Conservation (phyloP, 2,113 vertebrate species). For the Miniopterus natalensis region DNA sequence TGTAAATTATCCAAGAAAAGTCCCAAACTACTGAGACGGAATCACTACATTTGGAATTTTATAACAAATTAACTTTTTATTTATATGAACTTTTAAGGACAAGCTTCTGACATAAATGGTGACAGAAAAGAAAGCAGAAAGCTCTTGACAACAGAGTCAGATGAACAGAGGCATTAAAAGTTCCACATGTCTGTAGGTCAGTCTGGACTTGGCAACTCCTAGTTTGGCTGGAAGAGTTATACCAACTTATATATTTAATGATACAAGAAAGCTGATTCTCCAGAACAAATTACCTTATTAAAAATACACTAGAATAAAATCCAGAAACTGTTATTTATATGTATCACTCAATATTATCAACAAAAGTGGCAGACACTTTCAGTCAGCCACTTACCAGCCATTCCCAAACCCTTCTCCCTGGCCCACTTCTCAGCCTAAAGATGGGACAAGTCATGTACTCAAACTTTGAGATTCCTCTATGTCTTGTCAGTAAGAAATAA, state of each 20-base stretch:
- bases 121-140: not conserved
- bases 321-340: not conserved
- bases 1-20: slow-evolving; percentile 16
- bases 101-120: not conserved
- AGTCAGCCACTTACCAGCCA: not conserved
- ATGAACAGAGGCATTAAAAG: not conserved
- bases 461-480: not conserved
- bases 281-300: slow-evolving; percentile 6
- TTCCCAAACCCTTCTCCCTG: not conserved
- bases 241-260: not conserved
- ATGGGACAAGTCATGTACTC: not conserved
- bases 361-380: not conserved
- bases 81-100: not conserved
- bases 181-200: not conserved
- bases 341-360: not conserved
- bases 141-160: not conserved
- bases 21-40: slow-evolving; percentile 1
- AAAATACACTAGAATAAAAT: slow-evolving; percentile 1
- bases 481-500: not conserved
- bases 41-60: not conserved
- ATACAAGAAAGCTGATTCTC: not conserved
- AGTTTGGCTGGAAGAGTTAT: not conserved
- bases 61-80: slow-evolving; percentile 1
- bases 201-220: not conserved
- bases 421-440: not conserved